Base-by-base conservation (phyloP, 2,797 vertebrate genomes). In the Argya squamiceps region DNA sequence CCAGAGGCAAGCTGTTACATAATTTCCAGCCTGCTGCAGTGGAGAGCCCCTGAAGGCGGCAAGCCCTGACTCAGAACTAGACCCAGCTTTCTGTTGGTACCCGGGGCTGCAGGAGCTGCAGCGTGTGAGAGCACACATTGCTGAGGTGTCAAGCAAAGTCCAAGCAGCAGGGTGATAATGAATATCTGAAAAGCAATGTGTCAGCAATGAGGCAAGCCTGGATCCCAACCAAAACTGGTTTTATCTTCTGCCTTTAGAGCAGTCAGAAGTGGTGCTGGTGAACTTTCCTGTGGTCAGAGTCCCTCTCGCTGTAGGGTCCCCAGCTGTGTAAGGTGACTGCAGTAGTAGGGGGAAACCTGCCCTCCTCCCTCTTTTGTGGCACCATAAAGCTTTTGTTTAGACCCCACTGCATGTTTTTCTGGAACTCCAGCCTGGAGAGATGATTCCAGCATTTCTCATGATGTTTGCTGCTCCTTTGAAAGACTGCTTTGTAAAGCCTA, bases 41-140 rank as follows among this genome's bases (percentile, higher is more conserved):
- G 24, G 52, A 18, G 52, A 50, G n/a, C 27, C 0, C 0, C 1
- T 2, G 41, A 23, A 93, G 39, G 43, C 0, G 5, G 3, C 30
- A 30, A 46, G 44, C 59, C 34, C 50, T 89, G 91, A 79, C 89
- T 95, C 81, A 77, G 52, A 79, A 34, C 73, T n/a, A 58, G 36
- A 43, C 49, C 37, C 1, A 6, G 59, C 41, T 87, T 77, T 82
- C 77, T 87, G 70, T 65, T 60, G 23, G 34, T 22, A 1, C 6
- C 14, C 1, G 5, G 30, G 77, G 43, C 67, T 39, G 43, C 83
- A 29, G 49, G 43, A 80, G 89, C 86, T 39, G 9, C 64, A 80
- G 9, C 0, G 0, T 34, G 79, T 0, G 0, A 62, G 67, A 32
- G 26, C 47, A 10, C 21, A 0, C 34, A 3, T 15, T 18, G 34